Evolutionary conservation across 2,888 invertebrate species (phyloP), one percentile per base, ranked within the genome.

Genomic region (Vanessa cardui): DNA sequence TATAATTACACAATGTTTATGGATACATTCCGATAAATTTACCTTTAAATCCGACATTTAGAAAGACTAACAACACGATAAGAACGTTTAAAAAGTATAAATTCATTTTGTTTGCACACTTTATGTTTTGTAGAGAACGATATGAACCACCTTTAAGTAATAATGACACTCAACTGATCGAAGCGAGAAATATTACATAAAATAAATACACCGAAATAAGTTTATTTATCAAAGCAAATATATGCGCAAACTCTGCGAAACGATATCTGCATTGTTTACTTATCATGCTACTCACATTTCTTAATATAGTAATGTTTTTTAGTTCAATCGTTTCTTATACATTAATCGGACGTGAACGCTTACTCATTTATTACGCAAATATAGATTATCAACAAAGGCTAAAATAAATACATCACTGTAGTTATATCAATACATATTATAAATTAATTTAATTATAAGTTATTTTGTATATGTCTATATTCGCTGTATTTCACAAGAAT

Each of bases 41-140:
- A 68, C 64, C 64, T 68, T 68, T 49, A n/a, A 64, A 61, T 68
- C 68, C 68, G 12, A 61, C 3, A 21, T 16, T 16, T 16, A 64
- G 15, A n/a, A 64, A 16, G 3, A 54, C 44, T 21, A 49, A n/a
- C 16, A 64, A 20, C 61, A 61, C 56, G 64, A 68, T 58, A 52
- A 64, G 45, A 49, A 68, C 26, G 45, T 64, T 61, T 58, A 58
- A 46, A 58, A 61, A 50, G n/a, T 18, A 20, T 31, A 64, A 58
- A 49, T 68, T 62, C 68, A 68, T 68, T 60, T 50, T 64, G 45
- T 18, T 61, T 45, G 21, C 15, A n/a, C 44, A 31, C 50, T 68
- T 56, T 44, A 45, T 45, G 39, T 33, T 21, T n/a, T 61, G 31
- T 39, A 61, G 58, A 46, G 45, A 49, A 20, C 18, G 61, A 58